These are phyloP conservation scores for Lepidurus arcticus DNA, from an alignment of 1,140 invertebrate species.

Conservation along the genomic window DNA sequence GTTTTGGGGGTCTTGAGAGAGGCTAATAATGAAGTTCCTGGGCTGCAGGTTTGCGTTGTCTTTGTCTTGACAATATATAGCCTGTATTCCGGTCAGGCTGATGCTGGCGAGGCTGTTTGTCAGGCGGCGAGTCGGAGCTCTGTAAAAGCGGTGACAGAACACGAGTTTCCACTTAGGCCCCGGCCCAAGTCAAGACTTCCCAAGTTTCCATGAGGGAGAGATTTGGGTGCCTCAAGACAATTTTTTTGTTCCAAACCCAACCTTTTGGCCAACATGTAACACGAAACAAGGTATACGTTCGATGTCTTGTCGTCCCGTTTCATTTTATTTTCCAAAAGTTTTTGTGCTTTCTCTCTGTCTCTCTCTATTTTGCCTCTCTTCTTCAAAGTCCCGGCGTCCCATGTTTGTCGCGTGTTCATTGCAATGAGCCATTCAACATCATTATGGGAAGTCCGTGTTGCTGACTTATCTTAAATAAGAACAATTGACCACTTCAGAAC, in stretches of 20 bases:
- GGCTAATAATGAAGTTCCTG: slow-evolving; percentile 22
- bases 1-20: background rate
- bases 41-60: slow-evolving; percentile 12
- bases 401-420: background rate
- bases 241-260: slow-evolving; percentile 9
- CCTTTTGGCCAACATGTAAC: background rate
- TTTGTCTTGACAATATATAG: slow-evolving; percentile 20
- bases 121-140: slow-evolving; percentile 19
- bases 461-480: slow-evolving; percentile 12
- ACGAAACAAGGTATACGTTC: background rate
- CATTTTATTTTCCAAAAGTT: background rate
- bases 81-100: slow-evolving; percentile 20
- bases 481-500: background rate
- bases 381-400: background rate
- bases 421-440: background rate
- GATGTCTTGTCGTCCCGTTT: background rate
- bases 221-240: slow-evolving; percentile 15
- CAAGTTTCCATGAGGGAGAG: slow-evolving; percentile 18
- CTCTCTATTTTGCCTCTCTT: too few species aligned
- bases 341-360: background rate
- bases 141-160: slow-evolving; percentile 21
- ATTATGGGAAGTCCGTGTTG: background rate
- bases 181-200: slow-evolving; percentile 20
- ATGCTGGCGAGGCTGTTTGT: slow-evolving; percentile 20
- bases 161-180: slow-evolving; percentile 20